phyloP scores from a whole-genome alignment of 2,113 vertebrate genomes.

The Cepphus grylle region DNA sequence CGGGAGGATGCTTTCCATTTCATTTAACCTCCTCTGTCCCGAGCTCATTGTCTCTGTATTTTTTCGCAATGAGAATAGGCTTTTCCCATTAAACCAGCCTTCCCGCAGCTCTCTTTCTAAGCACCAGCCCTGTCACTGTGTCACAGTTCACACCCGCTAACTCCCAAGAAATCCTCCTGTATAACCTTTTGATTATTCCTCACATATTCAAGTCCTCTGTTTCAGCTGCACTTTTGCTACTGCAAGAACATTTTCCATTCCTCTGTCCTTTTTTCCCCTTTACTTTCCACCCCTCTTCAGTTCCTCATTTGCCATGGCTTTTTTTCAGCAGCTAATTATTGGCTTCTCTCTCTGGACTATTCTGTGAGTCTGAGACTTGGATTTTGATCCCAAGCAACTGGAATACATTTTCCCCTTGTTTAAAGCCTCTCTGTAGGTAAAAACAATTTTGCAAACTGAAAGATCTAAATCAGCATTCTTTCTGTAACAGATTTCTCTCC shows the following conservation, averaged over 20 bases:
- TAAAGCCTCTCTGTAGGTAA: not conserved
- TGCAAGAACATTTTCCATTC: not conserved
- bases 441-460: not conserved
- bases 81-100: not conserved
- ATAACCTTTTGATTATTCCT: not conserved
- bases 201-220: not conserved
- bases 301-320: not conserved
- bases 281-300: not conserved
- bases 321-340: not conserved
- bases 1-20: not conserved
- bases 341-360: not conserved
- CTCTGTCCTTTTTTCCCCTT: not conserved
- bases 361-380: not conserved
- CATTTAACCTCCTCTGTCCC: not conserved
- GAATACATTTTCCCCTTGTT: not conserved
- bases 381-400: not conserved
- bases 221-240: not conserved
- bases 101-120: not conserved
- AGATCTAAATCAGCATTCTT: not conserved
- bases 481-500: not conserved
- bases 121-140: not conserved
- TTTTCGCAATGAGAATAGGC: not conserved
- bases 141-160: not conserved
- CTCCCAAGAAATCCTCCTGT: not conserved
- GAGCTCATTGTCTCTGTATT: not conserved